Percentiles rank a stretch among this genome's conserved stretches.
These are phyloP conservation scores for Heliothis peltigera DNA, from an alignment of 2,888 invertebrate species.

Conservation along the genomic window DNA sequence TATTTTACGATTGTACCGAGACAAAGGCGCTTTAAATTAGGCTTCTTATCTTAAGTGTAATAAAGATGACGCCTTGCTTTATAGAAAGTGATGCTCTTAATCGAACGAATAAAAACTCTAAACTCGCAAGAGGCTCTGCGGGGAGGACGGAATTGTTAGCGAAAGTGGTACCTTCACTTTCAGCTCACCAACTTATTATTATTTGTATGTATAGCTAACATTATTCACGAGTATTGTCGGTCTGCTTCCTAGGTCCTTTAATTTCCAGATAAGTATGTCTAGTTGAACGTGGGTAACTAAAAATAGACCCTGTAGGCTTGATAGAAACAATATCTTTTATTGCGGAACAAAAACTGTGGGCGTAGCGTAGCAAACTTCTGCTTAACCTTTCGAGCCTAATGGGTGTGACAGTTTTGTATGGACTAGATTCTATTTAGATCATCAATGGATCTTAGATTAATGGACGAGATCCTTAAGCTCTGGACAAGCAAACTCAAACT, in stretches of 20 bases:
- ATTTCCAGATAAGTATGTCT: not conserved
- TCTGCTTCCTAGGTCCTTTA: conserved; percentile 24
- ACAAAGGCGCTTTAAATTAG: conserved; percentile 6
- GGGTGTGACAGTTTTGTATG: conserved; percentile 9
- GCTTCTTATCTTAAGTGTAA: conserved; percentile 19
- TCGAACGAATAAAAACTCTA: conserved; percentile 61
- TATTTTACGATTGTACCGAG: not conserved
- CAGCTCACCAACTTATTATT: conserved; percentile 65
- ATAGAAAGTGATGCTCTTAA: conserved; percentile 70
- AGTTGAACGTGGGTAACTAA: not conserved
- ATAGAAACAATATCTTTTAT: conserved; percentile 11
- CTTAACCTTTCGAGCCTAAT: conserved; percentile 29
- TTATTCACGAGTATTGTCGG: conserved; percentile 52
- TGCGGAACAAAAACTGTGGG: conserved; percentile 18
- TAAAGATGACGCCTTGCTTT: conserved; percentile 40
- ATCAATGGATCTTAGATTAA: not conserved
- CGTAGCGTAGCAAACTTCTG: conserved; percentile 18
- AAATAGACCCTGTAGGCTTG: not conserved
- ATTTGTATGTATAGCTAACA: conserved; percentile 44
- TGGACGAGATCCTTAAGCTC: not conserved
- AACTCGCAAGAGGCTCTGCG: conserved; percentile 61
- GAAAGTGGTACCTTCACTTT: conserved; percentile 84
- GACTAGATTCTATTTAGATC: conserved; percentile 6
- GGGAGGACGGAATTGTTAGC: conserved; percentile 69
- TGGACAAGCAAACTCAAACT: conserved; percentile 28